Percentiles rank a stretch among this genome's conserved stretches.
Evolutionary conservation across 2,113 vertebrate species (phyloP).

Genomic region (Castor canadensis): DNA sequence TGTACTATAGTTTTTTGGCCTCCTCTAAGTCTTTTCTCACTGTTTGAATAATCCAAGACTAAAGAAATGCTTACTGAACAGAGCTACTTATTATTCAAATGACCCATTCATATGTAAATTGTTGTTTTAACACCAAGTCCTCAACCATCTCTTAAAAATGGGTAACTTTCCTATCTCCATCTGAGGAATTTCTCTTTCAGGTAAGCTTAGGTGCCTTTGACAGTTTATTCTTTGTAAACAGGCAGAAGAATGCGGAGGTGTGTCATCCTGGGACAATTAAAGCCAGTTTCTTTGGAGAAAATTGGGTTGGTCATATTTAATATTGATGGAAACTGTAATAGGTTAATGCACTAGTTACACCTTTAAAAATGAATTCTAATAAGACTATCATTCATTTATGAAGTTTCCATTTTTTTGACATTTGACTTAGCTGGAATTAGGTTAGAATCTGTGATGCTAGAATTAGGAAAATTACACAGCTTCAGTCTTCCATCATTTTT

Average conservation of each 20-base stretch:
- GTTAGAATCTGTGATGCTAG: background rate
- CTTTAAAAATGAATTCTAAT: background rate
- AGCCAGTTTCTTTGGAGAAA: constrained; percentile 1
- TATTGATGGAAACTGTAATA: background rate
- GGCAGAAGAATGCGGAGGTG: background rate
- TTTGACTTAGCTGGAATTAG: background rate
- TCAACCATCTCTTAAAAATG: background rate
- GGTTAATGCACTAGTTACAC: background rate
- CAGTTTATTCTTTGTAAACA: background rate
- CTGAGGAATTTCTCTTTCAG: background rate
- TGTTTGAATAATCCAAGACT: background rate
- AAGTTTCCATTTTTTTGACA: background rate
- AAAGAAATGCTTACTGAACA: background rate
- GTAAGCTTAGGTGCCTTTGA: background rate
- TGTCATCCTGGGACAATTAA: background rate
- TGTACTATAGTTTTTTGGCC: background rate
- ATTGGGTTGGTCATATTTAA: background rate
- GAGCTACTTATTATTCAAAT: background rate
- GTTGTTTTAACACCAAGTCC: background rate
- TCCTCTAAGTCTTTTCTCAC: background rate
- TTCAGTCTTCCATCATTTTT: background rate
- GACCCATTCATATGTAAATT: background rate
- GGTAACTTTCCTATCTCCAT: background rate
- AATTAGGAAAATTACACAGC: background rate
- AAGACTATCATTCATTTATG: background rate